phyloP scores from a whole-genome alignment of 2,888 invertebrate species.

The Rhingia rostrata region DNA sequence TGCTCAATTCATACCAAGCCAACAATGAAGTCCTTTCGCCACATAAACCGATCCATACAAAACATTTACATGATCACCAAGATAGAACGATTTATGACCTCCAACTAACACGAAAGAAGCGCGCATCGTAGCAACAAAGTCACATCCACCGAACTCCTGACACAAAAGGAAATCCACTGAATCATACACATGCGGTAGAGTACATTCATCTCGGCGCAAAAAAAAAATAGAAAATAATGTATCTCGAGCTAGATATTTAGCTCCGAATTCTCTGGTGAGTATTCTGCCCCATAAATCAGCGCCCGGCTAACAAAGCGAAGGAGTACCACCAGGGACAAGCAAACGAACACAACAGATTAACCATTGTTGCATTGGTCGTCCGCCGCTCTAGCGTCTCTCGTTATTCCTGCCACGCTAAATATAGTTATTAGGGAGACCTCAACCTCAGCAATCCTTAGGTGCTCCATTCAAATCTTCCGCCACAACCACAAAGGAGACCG shows the following conservation, averaged over 20 bases:
- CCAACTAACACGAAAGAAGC: constrained; percentile 29
- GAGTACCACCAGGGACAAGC: constrained; percentile 59
- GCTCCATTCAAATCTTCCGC: constrained; percentile 56
- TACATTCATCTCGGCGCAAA: constrained; percentile 17
- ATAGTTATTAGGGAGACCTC: constrained; percentile 65
- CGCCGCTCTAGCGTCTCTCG: constrained; percentile 4
- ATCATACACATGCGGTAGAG: constrained; percentile 43
- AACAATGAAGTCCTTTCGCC: constrained; percentile 59
- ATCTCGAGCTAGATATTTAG: constrained; percentile 46
- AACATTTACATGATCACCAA: constrained; percentile 62
- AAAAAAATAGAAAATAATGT: constrained; percentile 1
- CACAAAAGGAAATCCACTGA: constrained; percentile 62
- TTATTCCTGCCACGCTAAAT: constrained; percentile 44
- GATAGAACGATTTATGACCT: constrained; percentile 67
- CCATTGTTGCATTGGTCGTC: constrained; percentile 43
- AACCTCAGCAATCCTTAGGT: constrained; percentile 30
- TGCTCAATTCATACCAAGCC: not conserved
- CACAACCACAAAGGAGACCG: constrained; percentile 63
- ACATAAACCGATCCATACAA: constrained; percentile 46
- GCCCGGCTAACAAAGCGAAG: constrained; percentile 50
- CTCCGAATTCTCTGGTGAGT: constrained; percentile 20
- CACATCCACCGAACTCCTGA: constrained; percentile 31
- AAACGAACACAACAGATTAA: constrained; percentile 56
- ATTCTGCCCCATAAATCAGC: constrained; percentile 65
- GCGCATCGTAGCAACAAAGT: constrained; percentile 19